Evolutionary conservation across 2,113 vertebrate genomes (phyloP).

Genomic region (Panthera leo): DNA sequence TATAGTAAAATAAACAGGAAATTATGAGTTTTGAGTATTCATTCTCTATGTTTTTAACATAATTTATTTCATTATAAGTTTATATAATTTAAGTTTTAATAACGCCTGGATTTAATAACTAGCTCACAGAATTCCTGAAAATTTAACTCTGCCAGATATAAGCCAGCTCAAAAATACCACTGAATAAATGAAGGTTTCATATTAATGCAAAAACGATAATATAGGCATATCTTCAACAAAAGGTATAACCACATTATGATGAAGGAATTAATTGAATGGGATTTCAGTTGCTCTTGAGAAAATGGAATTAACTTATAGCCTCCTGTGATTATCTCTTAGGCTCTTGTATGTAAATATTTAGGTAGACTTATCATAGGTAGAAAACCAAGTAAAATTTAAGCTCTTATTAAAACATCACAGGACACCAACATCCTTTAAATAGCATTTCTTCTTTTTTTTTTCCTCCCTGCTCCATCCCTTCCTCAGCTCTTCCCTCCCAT

Average conservation of each 20-base stretch:
- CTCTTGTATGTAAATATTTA: neutral
- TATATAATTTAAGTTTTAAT: constrained; percentile 21
- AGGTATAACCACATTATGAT: neutral
- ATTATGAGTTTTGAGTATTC: neutral
- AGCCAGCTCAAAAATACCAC: neutral
- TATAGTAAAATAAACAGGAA: neutral
- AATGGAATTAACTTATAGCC: neutral
- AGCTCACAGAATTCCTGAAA: neutral
- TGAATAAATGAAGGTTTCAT: neutral
- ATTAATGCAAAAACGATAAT: neutral
- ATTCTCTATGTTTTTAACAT: neutral
- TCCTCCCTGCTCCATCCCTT: neutral
- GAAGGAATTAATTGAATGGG: neutral
- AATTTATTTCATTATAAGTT: neutral
- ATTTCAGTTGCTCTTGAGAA: neutral
- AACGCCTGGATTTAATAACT: neutral
- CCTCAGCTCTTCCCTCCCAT: neutral
- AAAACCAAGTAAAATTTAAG: neutral
- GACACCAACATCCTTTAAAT: neutral
- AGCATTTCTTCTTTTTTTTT: neutral
- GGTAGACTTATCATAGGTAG: neutral
- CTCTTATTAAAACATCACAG: neutral
- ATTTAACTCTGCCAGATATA: neutral
- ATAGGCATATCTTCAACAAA: neutral
- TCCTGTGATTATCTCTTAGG: neutral